Evolutionary conservation across 2,888 invertebrate genomes (phyloP).

Genomic region (Troides oblongomaculatus): DNA sequence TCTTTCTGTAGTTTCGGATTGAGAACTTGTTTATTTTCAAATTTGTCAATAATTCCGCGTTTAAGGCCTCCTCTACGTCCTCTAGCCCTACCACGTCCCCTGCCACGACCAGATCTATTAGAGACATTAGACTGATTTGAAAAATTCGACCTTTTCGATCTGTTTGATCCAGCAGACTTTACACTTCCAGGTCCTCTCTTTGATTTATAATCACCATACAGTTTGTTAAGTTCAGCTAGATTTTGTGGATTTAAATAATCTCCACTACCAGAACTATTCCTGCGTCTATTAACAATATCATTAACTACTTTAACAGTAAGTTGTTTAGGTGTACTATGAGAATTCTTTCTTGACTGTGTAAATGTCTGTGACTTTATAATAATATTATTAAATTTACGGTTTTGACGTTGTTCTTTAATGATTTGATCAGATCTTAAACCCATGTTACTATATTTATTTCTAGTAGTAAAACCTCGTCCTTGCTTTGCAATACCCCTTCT

Average conservation of each 20-base stretch:
- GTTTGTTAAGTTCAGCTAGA: conserved; percentile 63
- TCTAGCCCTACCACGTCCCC: conserved; percentile 37
- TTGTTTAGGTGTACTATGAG: conserved; percentile 55
- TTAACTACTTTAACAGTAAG: conserved; percentile 73
- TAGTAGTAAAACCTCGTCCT: conserved; percentile 61
- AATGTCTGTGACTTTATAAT: conserved; percentile 71
- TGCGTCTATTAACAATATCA: conserved; percentile 63
- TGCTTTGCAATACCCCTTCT: conserved; percentile 71
- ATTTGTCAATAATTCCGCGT: conserved; percentile 61
- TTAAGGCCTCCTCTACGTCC: conserved; percentile 56
- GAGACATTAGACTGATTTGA: conserved; percentile 57
- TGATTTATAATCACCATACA: conserved; percentile 58
- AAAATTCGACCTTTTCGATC: conserved; percentile 54
- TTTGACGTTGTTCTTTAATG: conserved; percentile 59
- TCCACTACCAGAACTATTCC: conserved; percentile 66
- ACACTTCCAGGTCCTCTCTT: conserved; percentile 69
- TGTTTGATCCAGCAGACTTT: conserved; percentile 66
- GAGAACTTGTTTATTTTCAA: conserved; percentile 64
- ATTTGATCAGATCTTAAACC: conserved; percentile 75
- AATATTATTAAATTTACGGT: conserved; percentile 50
- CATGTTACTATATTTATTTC: conserved; percentile 63
- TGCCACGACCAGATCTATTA: conserved; percentile 48
- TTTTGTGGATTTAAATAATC: conserved; percentile 66
- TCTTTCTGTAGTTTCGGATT: conserved; percentile 69
- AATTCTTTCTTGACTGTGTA: conserved; percentile 69